Evolutionary conservation across 1,140 invertebrate genomes (phyloP).

Genomic region (Metopolophium dirhodum): DNA sequence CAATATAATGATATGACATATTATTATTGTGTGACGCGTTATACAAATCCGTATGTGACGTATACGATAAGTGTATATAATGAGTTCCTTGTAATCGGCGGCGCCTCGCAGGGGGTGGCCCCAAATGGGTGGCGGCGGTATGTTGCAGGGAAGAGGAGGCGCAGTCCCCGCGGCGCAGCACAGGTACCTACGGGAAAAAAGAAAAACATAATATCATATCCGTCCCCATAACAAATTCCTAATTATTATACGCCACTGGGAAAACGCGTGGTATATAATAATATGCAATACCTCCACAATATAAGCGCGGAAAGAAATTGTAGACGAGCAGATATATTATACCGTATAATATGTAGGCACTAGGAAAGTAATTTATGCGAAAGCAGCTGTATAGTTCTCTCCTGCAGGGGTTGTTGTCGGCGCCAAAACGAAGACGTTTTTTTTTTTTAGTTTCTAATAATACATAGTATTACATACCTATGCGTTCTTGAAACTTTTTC

Average conservation of each 20-base stretch:
- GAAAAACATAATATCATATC: background rate
- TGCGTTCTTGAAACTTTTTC: background rate
- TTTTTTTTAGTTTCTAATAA: background rate
- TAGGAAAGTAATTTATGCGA: background rate
- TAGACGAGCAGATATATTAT: background rate
- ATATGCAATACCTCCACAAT: background rate
- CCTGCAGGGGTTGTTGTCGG: background rate
- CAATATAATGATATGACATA: too few relatives aligned
- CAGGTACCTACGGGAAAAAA: background rate
- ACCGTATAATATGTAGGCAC: too few relatives aligned
- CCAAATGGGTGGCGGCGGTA: background rate
- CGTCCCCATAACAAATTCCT: background rate
- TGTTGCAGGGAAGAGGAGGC: too few relatives aligned
- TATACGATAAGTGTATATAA: background rate
- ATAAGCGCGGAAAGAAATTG: background rate
- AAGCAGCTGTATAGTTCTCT: background rate
- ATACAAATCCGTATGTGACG: background rate
- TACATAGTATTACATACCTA: background rate
- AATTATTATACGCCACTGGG: background rate
- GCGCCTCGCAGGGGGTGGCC: background rate
- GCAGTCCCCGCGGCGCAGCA: background rate
- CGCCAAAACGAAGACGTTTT: background rate
- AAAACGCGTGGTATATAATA: background rate
- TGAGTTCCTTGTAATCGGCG: background rate
- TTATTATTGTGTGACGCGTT: too few relatives aligned